Conservation (phyloP, 1,140 invertebrate genomes). For the Ostrea denselamellosa region DNA sequence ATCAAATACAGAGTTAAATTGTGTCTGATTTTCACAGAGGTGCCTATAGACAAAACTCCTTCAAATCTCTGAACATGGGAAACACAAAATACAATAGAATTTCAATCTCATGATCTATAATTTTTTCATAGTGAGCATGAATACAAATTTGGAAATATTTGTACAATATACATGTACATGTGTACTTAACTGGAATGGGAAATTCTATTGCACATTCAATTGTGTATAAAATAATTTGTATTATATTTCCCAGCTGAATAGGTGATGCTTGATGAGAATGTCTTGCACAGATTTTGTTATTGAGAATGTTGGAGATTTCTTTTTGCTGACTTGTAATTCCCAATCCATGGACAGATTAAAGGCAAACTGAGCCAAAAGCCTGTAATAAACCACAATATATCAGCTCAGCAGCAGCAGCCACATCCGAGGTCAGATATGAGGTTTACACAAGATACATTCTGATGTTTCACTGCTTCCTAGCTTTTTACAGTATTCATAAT, state of each 20-base stretch:
- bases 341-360: constrained; percentile 98
- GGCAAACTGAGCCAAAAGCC: constrained; percentile 95
- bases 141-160: background rate
- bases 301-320: constrained; percentile 84
- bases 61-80: too few relatives aligned
- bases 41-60: too few relatives aligned
- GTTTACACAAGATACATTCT: too few relatives aligned
- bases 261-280: constrained; percentile 99
- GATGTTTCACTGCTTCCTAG: too few relatives aligned
- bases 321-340: constrained; percentile 84
- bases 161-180: too few relatives aligned
- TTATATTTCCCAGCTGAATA: constrained; percentile 96
- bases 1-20: too few relatives aligned
- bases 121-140: background rate
- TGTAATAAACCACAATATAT: constrained; percentile 54
- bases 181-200: background rate
- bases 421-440: background rate
- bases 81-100: too few relatives aligned
- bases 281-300: constrained; percentile 91
- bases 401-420: background rate
- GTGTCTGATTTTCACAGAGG: too few relatives aligned
- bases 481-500: too few relatives aligned
- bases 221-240: background rate
- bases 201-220: background rate
- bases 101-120: background rate